phyloP scores from a whole-genome alignment of 1,140 invertebrate genomes.

The Scaptomyza graminum region DNA sequence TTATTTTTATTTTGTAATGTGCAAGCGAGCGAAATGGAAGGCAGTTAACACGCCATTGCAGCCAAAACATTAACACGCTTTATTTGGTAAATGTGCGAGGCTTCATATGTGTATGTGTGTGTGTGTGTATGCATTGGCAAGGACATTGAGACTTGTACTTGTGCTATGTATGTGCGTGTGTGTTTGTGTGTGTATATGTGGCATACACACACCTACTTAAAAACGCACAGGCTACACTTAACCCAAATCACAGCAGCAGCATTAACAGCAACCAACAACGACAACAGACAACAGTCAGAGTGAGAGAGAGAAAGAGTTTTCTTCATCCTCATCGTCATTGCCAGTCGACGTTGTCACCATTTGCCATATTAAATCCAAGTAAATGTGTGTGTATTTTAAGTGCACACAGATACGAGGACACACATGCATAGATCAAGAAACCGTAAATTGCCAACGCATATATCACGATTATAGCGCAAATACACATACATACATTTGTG shows the following conservation, averaged over 20 bases:
- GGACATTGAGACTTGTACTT: conserved; percentile 16
- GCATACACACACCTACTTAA: conserved; percentile 68
- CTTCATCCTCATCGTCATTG: conserved; percentile 49
- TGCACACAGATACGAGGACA: conserved; percentile 42
- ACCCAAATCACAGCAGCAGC: conserved; percentile 72
- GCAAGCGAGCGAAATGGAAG: conserved; percentile 77
- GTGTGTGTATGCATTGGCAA: conserved; percentile 5
- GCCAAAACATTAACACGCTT: conserved; percentile 74
- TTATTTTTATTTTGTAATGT: conserved; percentile 66
- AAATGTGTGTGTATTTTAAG: conserved; percentile 36
- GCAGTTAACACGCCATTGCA: conserved; percentile 31
- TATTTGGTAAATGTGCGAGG: conserved; percentile 74
- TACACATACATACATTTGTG: conserved; percentile 57
- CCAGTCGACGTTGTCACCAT: conserved; percentile 58
- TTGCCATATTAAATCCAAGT: conserved; percentile 65
- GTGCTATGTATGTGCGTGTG: conserved; percentile 5
- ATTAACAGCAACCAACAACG: conserved; percentile 10
- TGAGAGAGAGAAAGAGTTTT: conserved; percentile 25
- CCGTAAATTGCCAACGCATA: conserved; percentile 76
- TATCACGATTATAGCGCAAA: conserved; percentile 76
- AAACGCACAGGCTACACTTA: conserved; percentile 77
- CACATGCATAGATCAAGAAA: conserved; percentile 39
- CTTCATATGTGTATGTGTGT: conserved; percentile 10
- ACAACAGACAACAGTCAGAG: conserved; percentile 36
- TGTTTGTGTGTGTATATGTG: neutral